These are phyloP conservation scores for Crenichthys baileyi DNA, from an alignment of 2,797 vertebrate species.

Conservation along the genomic window DNA sequence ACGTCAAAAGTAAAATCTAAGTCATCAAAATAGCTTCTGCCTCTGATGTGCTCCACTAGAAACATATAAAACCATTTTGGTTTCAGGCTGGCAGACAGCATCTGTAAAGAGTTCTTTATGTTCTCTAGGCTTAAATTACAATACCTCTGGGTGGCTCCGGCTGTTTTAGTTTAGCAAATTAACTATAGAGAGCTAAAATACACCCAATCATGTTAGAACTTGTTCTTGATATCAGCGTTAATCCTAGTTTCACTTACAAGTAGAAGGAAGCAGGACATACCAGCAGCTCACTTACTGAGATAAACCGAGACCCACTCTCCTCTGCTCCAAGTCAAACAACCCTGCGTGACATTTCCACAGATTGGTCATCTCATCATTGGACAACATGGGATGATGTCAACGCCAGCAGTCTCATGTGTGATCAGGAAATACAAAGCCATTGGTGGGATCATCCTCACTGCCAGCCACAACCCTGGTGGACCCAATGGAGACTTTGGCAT, in stretches of 20 bases:
- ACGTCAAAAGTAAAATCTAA: not conserved
- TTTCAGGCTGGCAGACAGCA: slow-evolving; percentile 22
- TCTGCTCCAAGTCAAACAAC: slow-evolving; percentile 23
- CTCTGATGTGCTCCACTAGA: slow-evolving; percentile 4
- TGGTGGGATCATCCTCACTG: slow-evolving; percentile 92
- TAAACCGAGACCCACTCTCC: slow-evolving; percentile 21
- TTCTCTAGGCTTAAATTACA: slow-evolving; percentile 51
- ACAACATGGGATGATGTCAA: slow-evolving; percentile 94
- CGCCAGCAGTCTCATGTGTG: slow-evolving; percentile 92
- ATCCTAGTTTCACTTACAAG: slow-evolving; percentile 30
- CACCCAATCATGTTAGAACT: slow-evolving; percentile 33
- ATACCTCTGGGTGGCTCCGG: slow-evolving; percentile 15
- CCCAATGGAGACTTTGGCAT: slow-evolving; percentile 94
- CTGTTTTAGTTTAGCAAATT: slow-evolving; percentile 26
- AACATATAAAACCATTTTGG: not conserved
- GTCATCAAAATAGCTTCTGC: not conserved
- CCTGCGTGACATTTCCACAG: slow-evolving; percentile 75
- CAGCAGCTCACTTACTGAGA: slow-evolving; percentile 6
- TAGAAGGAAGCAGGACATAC: slow-evolving; percentile 34
- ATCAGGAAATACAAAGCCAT: slow-evolving; percentile 97
- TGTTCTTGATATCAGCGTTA: slow-evolving; percentile 34
- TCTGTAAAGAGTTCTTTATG: slow-evolving; percentile 40
- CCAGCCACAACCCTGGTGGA: slow-evolving; percentile 93
- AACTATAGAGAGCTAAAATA: slow-evolving; percentile 47
- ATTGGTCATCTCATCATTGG: slow-evolving; percentile 93